Evolutionary conservation across 2,888 invertebrate species (phyloP).

Genomic region (Atrina japonica): DNA sequence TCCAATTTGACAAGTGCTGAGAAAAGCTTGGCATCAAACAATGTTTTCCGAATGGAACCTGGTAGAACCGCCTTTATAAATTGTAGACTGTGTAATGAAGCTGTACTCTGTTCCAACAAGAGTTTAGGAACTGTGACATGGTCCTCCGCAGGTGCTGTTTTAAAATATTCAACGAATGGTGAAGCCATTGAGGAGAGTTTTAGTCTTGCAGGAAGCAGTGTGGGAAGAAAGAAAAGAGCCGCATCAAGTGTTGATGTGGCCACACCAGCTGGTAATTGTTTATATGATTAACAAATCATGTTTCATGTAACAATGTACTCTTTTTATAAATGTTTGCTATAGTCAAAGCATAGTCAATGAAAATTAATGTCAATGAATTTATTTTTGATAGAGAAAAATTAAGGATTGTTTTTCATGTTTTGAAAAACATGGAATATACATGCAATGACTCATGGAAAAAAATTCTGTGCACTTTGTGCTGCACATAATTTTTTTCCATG

Average conservation of each 20-base stretch:
- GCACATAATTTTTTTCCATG: too few species aligned
- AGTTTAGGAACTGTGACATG: conserved; percentile 52
- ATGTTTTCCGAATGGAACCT: conserved; percentile 58
- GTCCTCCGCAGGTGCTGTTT: conserved; percentile 31
- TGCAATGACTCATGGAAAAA: too few species aligned
- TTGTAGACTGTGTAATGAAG: conserved; percentile 59
- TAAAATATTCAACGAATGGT: conserved; percentile 51
- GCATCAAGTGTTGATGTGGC: conserved; percentile 22
- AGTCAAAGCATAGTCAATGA: too few species aligned
- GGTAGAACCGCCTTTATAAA: conserved; percentile 58
- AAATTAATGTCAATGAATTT: too few species aligned
- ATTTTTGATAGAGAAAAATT: too few species aligned
- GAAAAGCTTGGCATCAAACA: conserved; percentile 14
- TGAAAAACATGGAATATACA: too few species aligned
- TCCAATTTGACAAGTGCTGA: conserved; percentile 31
- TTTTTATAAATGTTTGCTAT: too few species aligned
- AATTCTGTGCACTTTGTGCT: too few species aligned
- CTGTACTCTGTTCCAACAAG: conserved; percentile 53
- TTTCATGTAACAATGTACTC: too few species aligned
- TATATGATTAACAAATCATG: background rate
- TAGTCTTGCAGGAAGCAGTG: conserved; percentile 20
- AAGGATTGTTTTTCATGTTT: too few species aligned
- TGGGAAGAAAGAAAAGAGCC: conserved; percentile 38
- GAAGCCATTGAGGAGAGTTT: conserved; percentile 33
- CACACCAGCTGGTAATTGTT: conserved; percentile 37